A percentile compares a stretch with the other conserved stretches of the same genome.
Evolutionary conservation across 1,140 invertebrate genomes (phyloP).

Genomic region (Wiebesia pumilae): DNA sequence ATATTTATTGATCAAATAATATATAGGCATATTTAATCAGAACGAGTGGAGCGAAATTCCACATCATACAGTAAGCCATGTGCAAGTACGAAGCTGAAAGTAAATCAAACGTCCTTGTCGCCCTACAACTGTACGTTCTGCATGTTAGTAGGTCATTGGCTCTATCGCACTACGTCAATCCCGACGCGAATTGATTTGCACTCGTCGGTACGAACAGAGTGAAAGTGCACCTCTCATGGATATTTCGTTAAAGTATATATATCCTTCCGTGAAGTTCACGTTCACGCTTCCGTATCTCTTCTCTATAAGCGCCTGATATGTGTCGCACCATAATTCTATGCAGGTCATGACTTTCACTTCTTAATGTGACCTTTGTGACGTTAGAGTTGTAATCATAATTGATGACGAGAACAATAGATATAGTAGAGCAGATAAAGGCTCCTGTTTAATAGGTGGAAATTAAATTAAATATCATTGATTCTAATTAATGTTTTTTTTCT

Average conservation of each 20-base stretch:
- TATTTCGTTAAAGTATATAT: slow-evolving; percentile 10
- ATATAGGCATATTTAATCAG: too few species aligned
- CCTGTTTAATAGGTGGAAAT: too few species aligned
- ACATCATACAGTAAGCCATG: too few species aligned
- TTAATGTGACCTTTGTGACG: neutral
- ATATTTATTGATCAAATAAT: too few species aligned
- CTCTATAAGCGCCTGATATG: neutral
- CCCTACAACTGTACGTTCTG: slow-evolving; percentile 52
- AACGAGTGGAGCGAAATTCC: too few species aligned
- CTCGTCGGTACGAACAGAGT: slow-evolving; percentile 16
- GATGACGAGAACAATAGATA: neutral
- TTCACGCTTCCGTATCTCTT: slow-evolving; percentile 36
- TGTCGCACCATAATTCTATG: neutral
- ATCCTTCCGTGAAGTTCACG: slow-evolving; percentile 20
- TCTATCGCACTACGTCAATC: slow-evolving; percentile 59
- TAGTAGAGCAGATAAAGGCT: neutral
- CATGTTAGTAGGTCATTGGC: slow-evolving; percentile 75
- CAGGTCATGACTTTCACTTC: slow-evolving; percentile 22
- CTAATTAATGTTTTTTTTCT: too few species aligned
- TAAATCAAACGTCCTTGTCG: slow-evolving; percentile 58
- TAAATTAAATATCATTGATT: too few species aligned
- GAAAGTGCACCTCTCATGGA: slow-evolving; percentile 43
- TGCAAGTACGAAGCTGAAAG: too few species aligned
- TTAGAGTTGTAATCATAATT: slow-evolving; percentile 5
- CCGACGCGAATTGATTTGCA: neutral